A percentile compares a stretch with the other conserved stretches of the same genome.
phyloP scores from a whole-genome alignment of 1,140 invertebrate genomes.

The Dufourea novaeangliae region DNA sequence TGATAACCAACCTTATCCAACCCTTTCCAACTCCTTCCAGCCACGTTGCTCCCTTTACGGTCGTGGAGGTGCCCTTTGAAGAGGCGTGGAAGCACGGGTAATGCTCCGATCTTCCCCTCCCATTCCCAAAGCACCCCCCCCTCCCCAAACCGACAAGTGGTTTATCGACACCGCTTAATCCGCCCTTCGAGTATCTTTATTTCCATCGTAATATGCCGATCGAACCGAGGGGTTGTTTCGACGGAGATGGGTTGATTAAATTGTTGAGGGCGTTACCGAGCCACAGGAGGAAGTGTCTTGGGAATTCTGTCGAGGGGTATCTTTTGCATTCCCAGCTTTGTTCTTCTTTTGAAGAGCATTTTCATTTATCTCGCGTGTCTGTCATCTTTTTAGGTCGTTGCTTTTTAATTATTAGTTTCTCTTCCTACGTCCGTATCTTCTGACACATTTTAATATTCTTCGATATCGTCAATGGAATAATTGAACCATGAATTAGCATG shows the following conservation, averaged over 20 bases:
- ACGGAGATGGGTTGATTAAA: constrained; percentile 4
- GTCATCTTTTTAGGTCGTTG: too few species aligned
- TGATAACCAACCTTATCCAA: constrained; percentile 13
- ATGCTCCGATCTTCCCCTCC: neutral
- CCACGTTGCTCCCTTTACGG: constrained; percentile 1
- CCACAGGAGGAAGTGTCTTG: neutral
- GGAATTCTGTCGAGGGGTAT: neutral
- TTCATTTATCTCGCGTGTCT: neutral
- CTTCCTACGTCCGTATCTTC: too few species aligned
- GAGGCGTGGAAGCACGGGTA: neutral
- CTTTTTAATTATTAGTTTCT: too few species aligned
- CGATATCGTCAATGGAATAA: too few species aligned
- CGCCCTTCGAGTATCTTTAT: constrained; percentile 8
- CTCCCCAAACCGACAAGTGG: neutral
- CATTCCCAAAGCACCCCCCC: too few species aligned
- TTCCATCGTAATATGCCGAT: constrained; percentile 12
- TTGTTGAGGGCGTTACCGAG: neutral
- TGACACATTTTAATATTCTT: too few species aligned
- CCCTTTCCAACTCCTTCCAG: too few species aligned
- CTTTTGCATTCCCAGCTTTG: neutral
- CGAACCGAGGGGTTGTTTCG: neutral
- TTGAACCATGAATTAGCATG: too few species aligned
- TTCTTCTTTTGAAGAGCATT: neutral
- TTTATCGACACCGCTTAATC: constrained; percentile 22
- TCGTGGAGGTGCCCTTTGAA: constrained; percentile 1